Conservation (phyloP, 2,888 invertebrate species). For the Drosophila seclusa region DNA sequence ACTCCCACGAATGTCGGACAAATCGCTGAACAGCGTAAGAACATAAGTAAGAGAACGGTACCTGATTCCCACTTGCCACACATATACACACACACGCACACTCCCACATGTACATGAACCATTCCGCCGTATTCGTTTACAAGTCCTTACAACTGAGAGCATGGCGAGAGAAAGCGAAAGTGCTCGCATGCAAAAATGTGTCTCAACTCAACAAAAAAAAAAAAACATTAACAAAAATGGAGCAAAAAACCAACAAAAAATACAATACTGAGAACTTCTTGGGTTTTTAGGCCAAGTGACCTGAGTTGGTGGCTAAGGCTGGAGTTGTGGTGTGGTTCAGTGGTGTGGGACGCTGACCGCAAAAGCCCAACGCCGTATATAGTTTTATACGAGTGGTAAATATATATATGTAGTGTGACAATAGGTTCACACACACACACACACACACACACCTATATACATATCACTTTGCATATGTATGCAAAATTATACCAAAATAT, state of each 20-base stretch:
- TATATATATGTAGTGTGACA: slow-evolving; percentile 10
- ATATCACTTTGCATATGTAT: slow-evolving; percentile 38
- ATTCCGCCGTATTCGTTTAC: slow-evolving; percentile 29
- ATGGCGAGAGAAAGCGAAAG: slow-evolving; percentile 57
- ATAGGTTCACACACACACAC: neutral
- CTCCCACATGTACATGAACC: slow-evolving; percentile 6
- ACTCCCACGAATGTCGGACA: slow-evolving; percentile 54
- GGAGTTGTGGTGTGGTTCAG: neutral
- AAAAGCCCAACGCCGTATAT: slow-evolving; percentile 64
- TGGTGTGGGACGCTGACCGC: slow-evolving; percentile 61
- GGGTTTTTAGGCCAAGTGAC: slow-evolving; percentile 74
- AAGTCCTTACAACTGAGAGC: slow-evolving; percentile 27
- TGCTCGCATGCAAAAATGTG: slow-evolving; percentile 72
- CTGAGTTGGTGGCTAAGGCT: slow-evolving; percentile 25
- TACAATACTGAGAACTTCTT: slow-evolving; percentile 51
- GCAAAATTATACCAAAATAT: slow-evolving; percentile 80
- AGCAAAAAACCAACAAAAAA: slow-evolving; percentile 55
- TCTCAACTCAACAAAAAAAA: slow-evolving; percentile 42
- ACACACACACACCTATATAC: slow-evolving; percentile 8
- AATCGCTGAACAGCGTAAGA: slow-evolving; percentile 37
- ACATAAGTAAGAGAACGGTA: slow-evolving; percentile 33
- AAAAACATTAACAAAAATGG: slow-evolving; percentile 9
- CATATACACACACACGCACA: slow-evolving; percentile 6
- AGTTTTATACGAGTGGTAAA: slow-evolving; percentile 52
- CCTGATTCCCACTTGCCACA: slow-evolving; percentile 27